Evolutionary conservation across 2,888 invertebrate genomes (phyloP).

Genomic region (Mythimna loreyi): DNA sequence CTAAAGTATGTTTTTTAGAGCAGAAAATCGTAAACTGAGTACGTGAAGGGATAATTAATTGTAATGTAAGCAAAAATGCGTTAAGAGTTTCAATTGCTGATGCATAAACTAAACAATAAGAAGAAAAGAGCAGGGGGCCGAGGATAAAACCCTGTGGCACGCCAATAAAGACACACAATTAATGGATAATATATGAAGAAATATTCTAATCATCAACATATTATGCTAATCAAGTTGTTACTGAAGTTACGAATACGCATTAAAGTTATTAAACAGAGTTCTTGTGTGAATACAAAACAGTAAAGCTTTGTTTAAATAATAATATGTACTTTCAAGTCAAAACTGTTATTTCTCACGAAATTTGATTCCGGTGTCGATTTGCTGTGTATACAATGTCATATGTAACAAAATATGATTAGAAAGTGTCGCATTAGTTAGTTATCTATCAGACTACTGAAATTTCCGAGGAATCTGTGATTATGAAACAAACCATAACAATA

Average conservation of each 20-base stretch:
- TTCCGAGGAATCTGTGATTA: neutral
- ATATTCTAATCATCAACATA: constrained; percentile 37
- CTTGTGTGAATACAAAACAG: constrained; percentile 56
- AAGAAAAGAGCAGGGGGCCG: neutral
- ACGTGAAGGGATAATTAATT: constrained; percentile 43
- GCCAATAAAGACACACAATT: constrained; percentile 31
- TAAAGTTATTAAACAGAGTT: constrained; percentile 42
- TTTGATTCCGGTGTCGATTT: constrained; percentile 64
- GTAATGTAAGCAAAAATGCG: constrained; percentile 17
- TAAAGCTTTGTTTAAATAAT: constrained; percentile 65
- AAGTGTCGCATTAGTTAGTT: constrained; percentile 11
- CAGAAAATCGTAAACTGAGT: constrained; percentile 42
- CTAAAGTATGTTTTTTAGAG: constrained; percentile 56
- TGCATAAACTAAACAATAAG: constrained; percentile 9
- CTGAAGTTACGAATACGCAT: constrained; percentile 39
- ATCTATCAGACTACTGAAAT: neutral
- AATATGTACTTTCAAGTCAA: constrained; percentile 64
- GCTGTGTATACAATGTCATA: constrained; percentile 40
- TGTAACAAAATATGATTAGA: constrained; percentile 39
- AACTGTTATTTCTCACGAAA: constrained; percentile 70
- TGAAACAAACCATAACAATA: neutral
- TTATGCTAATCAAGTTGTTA: constrained; percentile 48
- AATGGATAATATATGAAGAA: constrained; percentile 36
- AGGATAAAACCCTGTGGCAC: constrained; percentile 27
- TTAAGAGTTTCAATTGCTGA: neutral